Evolutionary conservation across 1,140 invertebrate genomes (phyloP), one percentile per base, ranked within the genome.

Genomic region (Cryptotermes secundus): DNA sequence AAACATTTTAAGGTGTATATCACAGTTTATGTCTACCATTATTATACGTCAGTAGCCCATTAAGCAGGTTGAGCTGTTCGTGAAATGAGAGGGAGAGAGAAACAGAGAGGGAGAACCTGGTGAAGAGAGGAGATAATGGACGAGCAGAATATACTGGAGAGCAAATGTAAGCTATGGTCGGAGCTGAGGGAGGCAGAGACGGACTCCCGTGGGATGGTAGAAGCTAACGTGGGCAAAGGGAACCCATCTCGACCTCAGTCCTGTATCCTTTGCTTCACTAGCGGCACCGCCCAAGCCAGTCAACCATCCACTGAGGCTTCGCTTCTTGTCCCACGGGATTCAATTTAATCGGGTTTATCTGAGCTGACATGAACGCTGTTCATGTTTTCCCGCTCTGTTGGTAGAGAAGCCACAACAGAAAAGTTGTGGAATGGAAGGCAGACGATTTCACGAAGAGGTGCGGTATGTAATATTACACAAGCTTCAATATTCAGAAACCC

Each of bases 381-480:
- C 26, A n/a, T 72, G 59, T 72, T 72, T 72, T n/a, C 59, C 59
- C 59, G 59, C 59, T 72, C 59, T 72, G 59, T 72, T 72, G 59
- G 59, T 4, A 26, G 59, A 72, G 59, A 72, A n/a, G 7, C 26
- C 59, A 16, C 59, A 31, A 31, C n/a, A 1, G 0, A 72, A n/a
- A 72, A 3, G 26, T 72, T 31, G 59, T n/a, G 59, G 19, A 31
- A 72, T 7, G 4, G 6, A 10, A 72, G 59, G n/a, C 26, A 72
- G 10, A 7, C 19, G 14, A 3, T 12, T n/a, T n/a, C 26, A 14
- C 26, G 59, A n/a, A 59, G 12, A 59, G 53, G 26, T 59, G 53
- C 53, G 3, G 53, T 19, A 19, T 59, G 9, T n/a, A 59, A 59
- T 59, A 16, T 59, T 59, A 59, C 19, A 3, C 38, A 6, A 10